Percentiles rank a stretch among this genome's conserved stretches.
These are phyloP conservation scores for Ostrea edulis DNA, from an alignment of 1,140 invertebrate species.

Conservation along the genomic window DNA sequence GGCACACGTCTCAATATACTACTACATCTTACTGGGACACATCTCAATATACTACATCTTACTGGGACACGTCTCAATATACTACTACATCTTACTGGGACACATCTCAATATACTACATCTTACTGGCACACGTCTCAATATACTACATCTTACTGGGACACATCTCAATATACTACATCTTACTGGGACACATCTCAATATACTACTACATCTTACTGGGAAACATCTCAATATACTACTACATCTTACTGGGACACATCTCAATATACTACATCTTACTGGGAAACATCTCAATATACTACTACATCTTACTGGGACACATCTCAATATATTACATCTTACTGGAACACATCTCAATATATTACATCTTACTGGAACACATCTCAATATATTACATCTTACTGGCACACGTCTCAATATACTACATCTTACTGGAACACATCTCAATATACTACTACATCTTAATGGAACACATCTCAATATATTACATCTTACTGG, in stretches of 20 bases:
- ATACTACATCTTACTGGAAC: constrained; percentile 18
- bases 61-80: no score
- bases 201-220: no score
- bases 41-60: no score
- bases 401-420: not conserved
- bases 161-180: not conserved
- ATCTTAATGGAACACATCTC: no score
- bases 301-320: no score
- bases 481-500: no score
- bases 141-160: no score
- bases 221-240: not conserved
- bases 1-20: not conserved
- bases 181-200: constrained; percentile 35
- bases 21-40: constrained; percentile 37
- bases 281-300: no score
- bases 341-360: constrained; percentile 31
- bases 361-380: no score
- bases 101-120: not conserved
- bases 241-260: constrained; percentile 37
- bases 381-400: no score
- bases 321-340: not conserved
- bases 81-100: no score
- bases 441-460: not conserved
- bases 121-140: constrained; percentile 32
- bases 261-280: no score